These are phyloP conservation scores for Eupsilia transversa DNA, from an alignment of 2,888 invertebrate genomes.

Conservation along the genomic window DNA sequence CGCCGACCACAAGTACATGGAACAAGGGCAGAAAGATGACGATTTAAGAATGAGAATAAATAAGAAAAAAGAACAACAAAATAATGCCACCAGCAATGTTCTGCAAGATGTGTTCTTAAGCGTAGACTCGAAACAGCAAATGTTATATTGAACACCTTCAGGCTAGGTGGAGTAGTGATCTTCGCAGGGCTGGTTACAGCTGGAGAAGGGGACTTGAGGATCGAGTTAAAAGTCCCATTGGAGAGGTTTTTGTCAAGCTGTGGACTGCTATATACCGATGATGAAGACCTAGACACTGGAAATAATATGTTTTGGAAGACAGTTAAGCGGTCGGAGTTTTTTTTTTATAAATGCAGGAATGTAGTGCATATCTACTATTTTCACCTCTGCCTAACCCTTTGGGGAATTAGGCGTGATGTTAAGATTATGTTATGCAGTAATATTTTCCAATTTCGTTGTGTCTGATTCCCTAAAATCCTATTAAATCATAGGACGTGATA, in stretches of 20 bases:
- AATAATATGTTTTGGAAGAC: too few species aligned
- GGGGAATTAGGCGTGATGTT: not conserved
- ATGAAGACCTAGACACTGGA: too few species aligned
- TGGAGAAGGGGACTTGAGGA: not conserved
- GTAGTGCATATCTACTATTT: too few species aligned
- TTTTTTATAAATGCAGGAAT: too few species aligned
- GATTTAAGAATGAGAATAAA: not conserved
- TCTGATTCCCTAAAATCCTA: not conserved
- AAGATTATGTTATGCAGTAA: not conserved
- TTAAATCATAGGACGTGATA: constrained; percentile 15
- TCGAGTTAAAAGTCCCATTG: not conserved
- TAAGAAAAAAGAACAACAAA: too few species aligned
- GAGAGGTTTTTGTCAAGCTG: not conserved
- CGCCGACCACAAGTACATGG: too few species aligned
- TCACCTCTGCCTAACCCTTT: not conserved
- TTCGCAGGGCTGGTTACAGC: not conserved
- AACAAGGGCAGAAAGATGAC: too few species aligned
- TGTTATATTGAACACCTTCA: not conserved
- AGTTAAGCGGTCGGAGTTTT: too few species aligned
- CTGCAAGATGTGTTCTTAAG: not conserved
- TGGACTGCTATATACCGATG: too few species aligned
- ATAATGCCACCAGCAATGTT: too few species aligned
- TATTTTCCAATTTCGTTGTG: not conserved
- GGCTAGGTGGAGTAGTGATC: not conserved
- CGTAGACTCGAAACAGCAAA: not conserved